Evolutionary conservation across 2,888 invertebrate genomes (phyloP).

Genomic region (Caenorhabditis sp.): DNA sequence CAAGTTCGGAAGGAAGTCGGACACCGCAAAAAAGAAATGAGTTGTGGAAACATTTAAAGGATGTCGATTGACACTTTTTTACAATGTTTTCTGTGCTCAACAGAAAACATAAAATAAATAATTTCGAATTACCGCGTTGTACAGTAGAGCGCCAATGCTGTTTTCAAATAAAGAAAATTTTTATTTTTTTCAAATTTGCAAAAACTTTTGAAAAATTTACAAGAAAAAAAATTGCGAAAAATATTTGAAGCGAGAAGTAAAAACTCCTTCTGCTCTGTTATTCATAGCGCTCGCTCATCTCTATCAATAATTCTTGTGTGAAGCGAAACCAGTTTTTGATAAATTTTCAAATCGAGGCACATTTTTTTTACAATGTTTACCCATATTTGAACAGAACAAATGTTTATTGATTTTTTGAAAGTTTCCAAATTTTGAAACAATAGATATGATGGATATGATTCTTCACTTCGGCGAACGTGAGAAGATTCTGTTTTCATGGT

Average conservation of each 20-base stretch:
- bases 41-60: background rate
- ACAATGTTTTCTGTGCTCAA: too few species aligned
- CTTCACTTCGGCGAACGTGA: conserved; percentile 66
- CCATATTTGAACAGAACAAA: background rate
- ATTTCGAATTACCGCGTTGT: background rate
- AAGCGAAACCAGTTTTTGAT: too few species aligned
- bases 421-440: background rate
- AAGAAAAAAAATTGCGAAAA: background rate
- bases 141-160: background rate
- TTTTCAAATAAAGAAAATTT: background rate
- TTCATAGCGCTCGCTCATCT: too few species aligned
- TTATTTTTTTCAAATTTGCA: background rate
- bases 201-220: background rate
- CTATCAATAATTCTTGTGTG: too few species aligned
- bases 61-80: background rate
- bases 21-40: background rate
- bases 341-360: too few species aligned
- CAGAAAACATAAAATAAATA: background rate
- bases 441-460: conserved; percentile 55
- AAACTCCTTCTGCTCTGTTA: too few species aligned
- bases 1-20: background rate
- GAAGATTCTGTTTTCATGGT: conserved; percentile 64
- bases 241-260: background rate
- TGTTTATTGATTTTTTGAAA: background rate
- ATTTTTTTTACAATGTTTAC: background rate